Evolutionary conservation across 2,113 vertebrate species (phyloP).

Genomic region (Tragelaphus buxtoni): DNA sequence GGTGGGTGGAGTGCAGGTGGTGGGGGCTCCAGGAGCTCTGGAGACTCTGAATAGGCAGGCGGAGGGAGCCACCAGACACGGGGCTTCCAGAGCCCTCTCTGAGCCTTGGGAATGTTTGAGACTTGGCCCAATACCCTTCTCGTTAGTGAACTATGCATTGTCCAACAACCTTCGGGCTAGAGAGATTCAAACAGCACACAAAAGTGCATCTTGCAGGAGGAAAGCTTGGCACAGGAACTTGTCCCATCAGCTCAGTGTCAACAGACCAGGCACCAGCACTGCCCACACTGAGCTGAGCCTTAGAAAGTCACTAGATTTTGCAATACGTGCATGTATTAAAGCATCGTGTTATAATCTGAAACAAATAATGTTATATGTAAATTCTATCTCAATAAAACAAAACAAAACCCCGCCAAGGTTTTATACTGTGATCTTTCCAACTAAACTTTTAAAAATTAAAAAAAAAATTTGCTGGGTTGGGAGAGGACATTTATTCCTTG

Average conservation of each 20-base stretch:
- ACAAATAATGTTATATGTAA: rapidly evolving
- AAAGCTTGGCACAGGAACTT: conserved; percentile 24
- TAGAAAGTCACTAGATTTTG: conserved; percentile 42
- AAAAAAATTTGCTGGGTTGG: conserved; percentile 41
- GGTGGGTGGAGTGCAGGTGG: rapidly evolving
- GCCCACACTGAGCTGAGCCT: conserved; percentile 25
- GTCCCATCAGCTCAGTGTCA: rapidly evolving
- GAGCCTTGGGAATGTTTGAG: conserved; percentile 34
- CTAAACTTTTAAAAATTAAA: neutral
- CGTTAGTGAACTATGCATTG: conserved; percentile 39
- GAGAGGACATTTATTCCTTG: conserved; percentile 25
- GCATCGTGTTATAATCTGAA: rapidly evolving
- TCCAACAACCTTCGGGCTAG: conserved; percentile 55
- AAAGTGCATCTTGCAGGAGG: conserved; percentile 64
- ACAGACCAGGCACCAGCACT: neutral
- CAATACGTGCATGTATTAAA: rapidly evolving
- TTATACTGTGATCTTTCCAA: neutral
- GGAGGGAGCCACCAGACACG: conserved; percentile 43
- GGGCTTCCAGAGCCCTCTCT: conserved; percentile 42
- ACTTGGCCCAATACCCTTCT: conserved; percentile 61
- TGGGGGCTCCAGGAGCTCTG: neutral
- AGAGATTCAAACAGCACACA: conserved; percentile 57
- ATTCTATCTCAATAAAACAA: neutral
- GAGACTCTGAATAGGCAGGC: conserved; percentile 25
- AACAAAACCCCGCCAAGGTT: neutral